These are phyloP conservation scores for Notolepis coatsorum DNA, from an alignment of 2,797 vertebrate species.

Conservation along the genomic window DNA sequence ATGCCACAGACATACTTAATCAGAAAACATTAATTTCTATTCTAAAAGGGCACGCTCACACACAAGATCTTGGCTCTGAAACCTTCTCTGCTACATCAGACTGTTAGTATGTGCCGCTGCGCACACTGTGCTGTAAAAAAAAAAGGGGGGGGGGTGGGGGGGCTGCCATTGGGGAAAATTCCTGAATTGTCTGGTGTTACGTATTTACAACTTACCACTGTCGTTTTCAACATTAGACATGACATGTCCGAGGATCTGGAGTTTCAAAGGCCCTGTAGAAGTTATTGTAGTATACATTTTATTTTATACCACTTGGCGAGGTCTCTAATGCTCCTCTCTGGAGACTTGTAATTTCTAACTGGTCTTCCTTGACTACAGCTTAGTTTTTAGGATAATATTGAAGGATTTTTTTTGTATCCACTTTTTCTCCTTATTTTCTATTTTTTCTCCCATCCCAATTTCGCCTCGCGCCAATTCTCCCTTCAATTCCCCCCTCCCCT, in stretches of 20 bases:
- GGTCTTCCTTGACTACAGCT: too few relatives aligned
- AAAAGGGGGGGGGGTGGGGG: too few relatives aligned
- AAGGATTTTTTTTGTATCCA: too few relatives aligned
- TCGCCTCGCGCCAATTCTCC: too few relatives aligned
- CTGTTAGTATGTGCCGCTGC: background rate
- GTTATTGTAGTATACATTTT: conserved; percentile 1
- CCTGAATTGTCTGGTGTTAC: background rate
- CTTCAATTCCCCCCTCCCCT: too few relatives aligned
- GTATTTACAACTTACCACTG: background rate
- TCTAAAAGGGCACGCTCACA: background rate
- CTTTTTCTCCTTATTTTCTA: too few relatives aligned
- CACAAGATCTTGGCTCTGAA: background rate
- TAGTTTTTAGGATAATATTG: too few relatives aligned
- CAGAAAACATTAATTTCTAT: too few relatives aligned
- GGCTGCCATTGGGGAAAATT: too few relatives aligned
- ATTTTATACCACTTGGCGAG: background rate
- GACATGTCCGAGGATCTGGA: background rate
- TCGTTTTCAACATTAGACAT: conserved; percentile 5
- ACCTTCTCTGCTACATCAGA: background rate
- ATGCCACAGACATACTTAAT: too few relatives aligned
- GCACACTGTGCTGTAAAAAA: background rate
- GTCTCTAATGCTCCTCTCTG: background rate
- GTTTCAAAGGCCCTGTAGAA: background rate
- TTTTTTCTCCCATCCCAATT: too few relatives aligned
- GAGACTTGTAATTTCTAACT: too few relatives aligned